Evolutionary conservation across 2,113 vertebrate species (phyloP), one percentile per base, ranked within the genome.

Genomic region (Mastomys coucha): DNA sequence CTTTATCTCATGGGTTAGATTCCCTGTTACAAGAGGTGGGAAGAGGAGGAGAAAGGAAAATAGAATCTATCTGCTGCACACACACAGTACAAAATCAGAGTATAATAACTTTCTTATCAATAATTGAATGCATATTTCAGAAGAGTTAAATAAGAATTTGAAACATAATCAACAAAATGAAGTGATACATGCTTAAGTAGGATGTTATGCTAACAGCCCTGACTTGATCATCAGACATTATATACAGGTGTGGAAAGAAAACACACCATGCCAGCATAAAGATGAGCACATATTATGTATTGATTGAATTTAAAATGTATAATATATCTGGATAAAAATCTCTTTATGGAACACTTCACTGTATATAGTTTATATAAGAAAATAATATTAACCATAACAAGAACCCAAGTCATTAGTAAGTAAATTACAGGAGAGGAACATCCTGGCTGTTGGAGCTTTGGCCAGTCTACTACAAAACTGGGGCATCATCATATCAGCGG

Each of bases 401-500:
- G n/a, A 84, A 19, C 72, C 9, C 45, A 92, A 60, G 17, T 45
- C 53, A 22, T 75, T 42, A 33, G 20, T 28, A 45, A 63, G 7
- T 63, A 24, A 76, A 49, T 49, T 33, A 13, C 22, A 90, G 8
- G 9, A 60, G 70, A 9, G 31, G 12, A 42, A 94, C 0, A 7
- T 33, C 6, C 22, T 12, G 2, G 4, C 6, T 56, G 5, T 53
- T 42, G 51, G 39, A 14, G 1, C 20, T 56, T 16, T 45, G 1
- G 45, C 26, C 45, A 31, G 26, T 9, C 65, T 36, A 12, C 12
- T 22, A 10, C 33, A 91, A n/a, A 87, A 24, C 0, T 12, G 20
- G 4, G 8, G 7, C 42, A 1, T 7, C 26, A 9, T 45, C 0
- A 2, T 1, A 1, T 65, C 42, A 33, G 4, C 39, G 19, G 0